Evolutionary conservation across 1,140 invertebrate genomes (phyloP).

Genomic region (Pseudomyrmex gracilis): DNA sequence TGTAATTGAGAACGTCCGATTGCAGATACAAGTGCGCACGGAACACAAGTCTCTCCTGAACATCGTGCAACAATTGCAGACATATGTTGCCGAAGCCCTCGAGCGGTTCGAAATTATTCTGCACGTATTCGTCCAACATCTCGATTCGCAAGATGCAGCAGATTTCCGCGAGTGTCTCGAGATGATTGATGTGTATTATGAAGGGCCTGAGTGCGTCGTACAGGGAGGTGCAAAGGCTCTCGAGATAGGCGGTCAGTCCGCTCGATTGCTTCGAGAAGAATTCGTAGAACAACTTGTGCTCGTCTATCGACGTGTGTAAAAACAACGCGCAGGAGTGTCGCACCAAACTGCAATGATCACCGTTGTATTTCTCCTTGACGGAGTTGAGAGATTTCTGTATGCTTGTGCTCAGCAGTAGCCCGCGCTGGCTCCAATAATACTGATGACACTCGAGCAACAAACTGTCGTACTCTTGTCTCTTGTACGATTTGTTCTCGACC

Average conservation of each 20-base stretch:
- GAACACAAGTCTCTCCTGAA: slow-evolving; percentile 98
- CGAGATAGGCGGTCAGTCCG: slow-evolving; percentile 91
- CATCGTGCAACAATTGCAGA: slow-evolving; percentile 96
- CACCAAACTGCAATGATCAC: slow-evolving; percentile 95
- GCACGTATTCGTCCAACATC: slow-evolving; percentile 97
- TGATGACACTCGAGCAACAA: slow-evolving; percentile 94
- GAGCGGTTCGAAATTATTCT: slow-evolving; percentile 91
- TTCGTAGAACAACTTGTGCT: slow-evolving; percentile 94
- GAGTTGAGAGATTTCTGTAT: slow-evolving; percentile 90
- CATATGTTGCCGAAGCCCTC: slow-evolving; percentile 94
- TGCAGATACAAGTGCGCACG: slow-evolving; percentile 97
- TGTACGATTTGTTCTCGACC: slow-evolving; percentile 91
- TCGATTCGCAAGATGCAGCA: slow-evolving; percentile 97
- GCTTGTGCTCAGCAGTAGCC: slow-evolving; percentile 90
- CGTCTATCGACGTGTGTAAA: slow-evolving; percentile 96
- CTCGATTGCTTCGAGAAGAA: slow-evolving; percentile 91
- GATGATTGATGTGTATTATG: slow-evolving; percentile 98
- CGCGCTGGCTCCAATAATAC: slow-evolving; percentile 92
- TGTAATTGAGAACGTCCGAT: slow-evolving; percentile 95
- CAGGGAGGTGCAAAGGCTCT: slow-evolving; percentile 94
- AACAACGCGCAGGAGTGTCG: slow-evolving; percentile 95
- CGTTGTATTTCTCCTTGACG: slow-evolving; percentile 86
- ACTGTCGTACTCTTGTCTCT: slow-evolving; percentile 91
- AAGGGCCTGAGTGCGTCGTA: slow-evolving; percentile 98
- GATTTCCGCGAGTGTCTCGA: slow-evolving; percentile 98